Evolutionary conservation across 2,113 vertebrate species (phyloP).

Genomic region (Porphyrio hochstetteri): DNA sequence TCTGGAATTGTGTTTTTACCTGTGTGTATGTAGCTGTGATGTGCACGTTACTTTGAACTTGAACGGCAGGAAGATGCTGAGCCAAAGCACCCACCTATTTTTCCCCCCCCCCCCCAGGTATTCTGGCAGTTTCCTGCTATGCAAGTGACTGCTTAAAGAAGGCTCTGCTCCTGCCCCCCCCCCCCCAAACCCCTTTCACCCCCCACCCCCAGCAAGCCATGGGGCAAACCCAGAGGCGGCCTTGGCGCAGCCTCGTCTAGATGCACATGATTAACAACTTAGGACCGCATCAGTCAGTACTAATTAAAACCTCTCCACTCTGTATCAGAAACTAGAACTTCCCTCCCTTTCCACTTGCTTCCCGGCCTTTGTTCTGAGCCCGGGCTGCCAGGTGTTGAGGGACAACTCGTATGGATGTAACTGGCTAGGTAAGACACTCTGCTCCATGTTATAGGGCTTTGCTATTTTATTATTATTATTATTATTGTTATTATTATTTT

Average conservation of each 20-base stretch:
- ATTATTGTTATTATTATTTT: background rate
- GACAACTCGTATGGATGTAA: background rate
- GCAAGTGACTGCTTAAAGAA: conserved; percentile 58
- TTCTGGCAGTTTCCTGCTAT: conserved; percentile 61
- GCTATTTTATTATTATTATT: background rate
- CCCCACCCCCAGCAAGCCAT: background rate
- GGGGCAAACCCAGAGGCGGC: background rate
- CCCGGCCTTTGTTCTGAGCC: background rate
- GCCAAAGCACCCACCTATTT: background rate
- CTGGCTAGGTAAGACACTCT: background rate
- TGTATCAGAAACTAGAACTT: background rate
- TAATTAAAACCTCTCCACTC: background rate
- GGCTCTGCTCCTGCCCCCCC: background rate
- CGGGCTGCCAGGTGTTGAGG: background rate
- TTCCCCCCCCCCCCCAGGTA: conserved; percentile 1
- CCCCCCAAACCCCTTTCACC: too few species aligned
- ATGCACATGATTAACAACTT: background rate
- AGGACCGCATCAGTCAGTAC: background rate
- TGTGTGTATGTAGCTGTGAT: background rate
- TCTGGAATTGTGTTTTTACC: background rate
- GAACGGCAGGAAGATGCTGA: background rate
- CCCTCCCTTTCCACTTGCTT: background rate
- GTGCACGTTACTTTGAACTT: background rate
- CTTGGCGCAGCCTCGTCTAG: background rate
- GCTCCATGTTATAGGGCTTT: background rate